Base-by-base conservation (phyloP, 2,888 invertebrate genomes). In the Conus canariensis region DNA sequence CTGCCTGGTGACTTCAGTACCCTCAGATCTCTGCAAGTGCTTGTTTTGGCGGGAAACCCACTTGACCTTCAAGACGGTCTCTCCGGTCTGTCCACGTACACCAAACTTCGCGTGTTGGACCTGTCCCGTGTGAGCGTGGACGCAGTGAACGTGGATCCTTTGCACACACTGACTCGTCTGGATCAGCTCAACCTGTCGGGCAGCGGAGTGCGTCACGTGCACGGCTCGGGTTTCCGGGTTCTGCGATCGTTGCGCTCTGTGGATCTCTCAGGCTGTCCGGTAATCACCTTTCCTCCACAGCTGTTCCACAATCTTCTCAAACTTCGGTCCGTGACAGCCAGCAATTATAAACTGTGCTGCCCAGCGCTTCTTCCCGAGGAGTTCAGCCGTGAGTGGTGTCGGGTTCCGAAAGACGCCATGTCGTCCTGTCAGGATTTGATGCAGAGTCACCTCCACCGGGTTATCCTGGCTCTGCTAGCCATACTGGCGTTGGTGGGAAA, bases 361-460 rank as follows among this genome's bases (percentile, higher is more conserved):
- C 19, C n/a, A 59, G 30, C 14, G 8, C 4, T 60, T 10, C 25
- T 88, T 10, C 88, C 90, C 14, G 30, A 58, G 3, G 10, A 60
- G 5, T 19, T 89, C 85, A 56, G 19, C 45, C 60, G 10, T 25
- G 12, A 56, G 8, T 25, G 22, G 5, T 89, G 89, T 67, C 16
- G 12, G 56, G 64, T 67, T 85, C 89, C 89, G 16, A 10, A 8
- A 12, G 85, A 89, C n/a, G 70, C 85, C 22, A 3, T 45, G 45
- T 89, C 89, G 10, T 89, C 89, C 7, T 89, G 89, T 56, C 56
- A 85, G n/a, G 85, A 59, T 56, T 85, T 89, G 30, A n/a, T 89
- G 45, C 67, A 70, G 10, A 30, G 45, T 19, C 16, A 67, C n/a
- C 6, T 89, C n/a, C 56, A 85, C 59, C 80, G 89, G 25, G 85